Evolutionary conservation across 2,113 vertebrate species (phyloP), one percentile per base, ranked within the genome.

Genomic region (Menura novaehollandiae): DNA sequence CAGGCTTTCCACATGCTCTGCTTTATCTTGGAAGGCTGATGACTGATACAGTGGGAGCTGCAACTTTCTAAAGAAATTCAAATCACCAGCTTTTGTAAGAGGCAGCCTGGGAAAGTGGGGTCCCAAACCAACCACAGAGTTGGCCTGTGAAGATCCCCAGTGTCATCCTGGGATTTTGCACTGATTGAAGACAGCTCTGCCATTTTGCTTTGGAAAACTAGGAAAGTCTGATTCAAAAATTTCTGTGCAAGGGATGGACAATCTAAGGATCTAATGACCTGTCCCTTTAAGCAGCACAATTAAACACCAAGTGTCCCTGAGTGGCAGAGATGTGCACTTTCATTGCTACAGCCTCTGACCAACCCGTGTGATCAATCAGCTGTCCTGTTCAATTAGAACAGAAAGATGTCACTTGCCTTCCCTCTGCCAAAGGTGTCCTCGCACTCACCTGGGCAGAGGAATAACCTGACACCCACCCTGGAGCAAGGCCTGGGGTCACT

Each of bases 331-430:
- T 67, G 39, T 33, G 72, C 3, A 18, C 86, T 96, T 96, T 89
- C 55, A 67, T 59, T 91, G 56, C 56, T 59, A 35, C 49, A 89
- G 66, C 67, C 88, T 94, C 76, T 97, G 81, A 93, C 26, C 85
- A 94, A 41, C 49, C 47, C 51, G 44, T 53, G 62, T 87, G 94
- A 97, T 97, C 96, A 93, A 78, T 96, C 94, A 95, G 73, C 82
- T 95, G 89, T 97, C 95, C 79, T 84, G 37, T 89, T 96, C 93
- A 93, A 95, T 97, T 95, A 97, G 78, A 93, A 95, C 83, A 93
- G 95, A 95, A 94, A 96, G 91, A 47, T 69, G 89, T 93, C 93
- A 90, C 44, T 74, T 67, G 78, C 76, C 52, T 94, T 63, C 18
- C 60, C 46, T 91, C 62, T 85, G 56, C 73, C 74, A 16, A 85